phyloP scores from a whole-genome alignment of 2,113 vertebrate genomes.

The Condylura cristata region DNA sequence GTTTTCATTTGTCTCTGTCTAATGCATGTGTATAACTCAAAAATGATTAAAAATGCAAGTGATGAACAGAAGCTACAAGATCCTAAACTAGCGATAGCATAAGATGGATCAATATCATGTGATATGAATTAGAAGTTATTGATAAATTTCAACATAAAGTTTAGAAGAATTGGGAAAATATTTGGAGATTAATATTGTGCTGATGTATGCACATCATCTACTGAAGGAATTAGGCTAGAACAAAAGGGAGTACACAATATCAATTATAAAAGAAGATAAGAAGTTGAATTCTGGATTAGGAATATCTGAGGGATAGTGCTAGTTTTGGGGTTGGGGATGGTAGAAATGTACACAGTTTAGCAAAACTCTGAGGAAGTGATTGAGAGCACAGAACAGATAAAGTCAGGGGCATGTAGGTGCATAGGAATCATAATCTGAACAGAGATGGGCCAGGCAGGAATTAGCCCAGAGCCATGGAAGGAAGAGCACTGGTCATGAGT shows the following conservation, averaged over 20 bases:
- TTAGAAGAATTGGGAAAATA: not conserved
- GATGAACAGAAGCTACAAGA: not conserved
- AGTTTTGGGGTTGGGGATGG: not conserved
- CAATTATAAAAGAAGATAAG: not conserved
- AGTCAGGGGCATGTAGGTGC: not conserved
- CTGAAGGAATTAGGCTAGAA: not conserved
- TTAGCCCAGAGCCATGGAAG: not conserved
- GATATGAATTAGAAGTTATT: not conserved
- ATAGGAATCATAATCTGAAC: not conserved
- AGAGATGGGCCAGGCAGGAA: rapidly evolving
- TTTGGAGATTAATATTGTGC: not conserved
- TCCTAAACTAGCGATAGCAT: not conserved
- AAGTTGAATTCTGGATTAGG: not conserved
- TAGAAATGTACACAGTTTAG: not conserved
- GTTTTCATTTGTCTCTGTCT: not conserved
- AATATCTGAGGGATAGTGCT: not conserved
- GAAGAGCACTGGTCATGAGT: not conserved
- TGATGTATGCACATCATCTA: not conserved
- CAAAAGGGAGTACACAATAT: not conserved
- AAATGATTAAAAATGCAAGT: not conserved
- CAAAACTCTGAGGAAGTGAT: not conserved
- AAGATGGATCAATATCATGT: not conserved
- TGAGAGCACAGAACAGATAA: not conserved
- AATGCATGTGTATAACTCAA: not conserved
- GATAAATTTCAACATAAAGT: not conserved